These are phyloP conservation scores for Lasius fuliginosus DNA, from an alignment of 2,888 invertebrate genomes.

Conservation along the genomic window DNA sequence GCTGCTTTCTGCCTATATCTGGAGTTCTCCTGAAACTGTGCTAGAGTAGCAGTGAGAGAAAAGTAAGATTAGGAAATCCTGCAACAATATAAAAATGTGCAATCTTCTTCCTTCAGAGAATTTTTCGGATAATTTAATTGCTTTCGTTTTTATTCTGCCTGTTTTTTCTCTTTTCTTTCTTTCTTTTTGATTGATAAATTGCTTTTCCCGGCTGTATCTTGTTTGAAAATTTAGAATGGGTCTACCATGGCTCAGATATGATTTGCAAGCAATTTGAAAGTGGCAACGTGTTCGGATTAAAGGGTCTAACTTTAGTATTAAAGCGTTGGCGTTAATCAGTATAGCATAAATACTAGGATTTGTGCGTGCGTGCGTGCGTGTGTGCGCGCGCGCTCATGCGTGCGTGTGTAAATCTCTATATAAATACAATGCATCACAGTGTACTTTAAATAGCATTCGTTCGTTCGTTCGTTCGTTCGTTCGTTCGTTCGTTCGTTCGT, in stretches of 20 bases:
- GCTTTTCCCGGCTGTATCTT: slow-evolving; percentile 87
- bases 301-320: slow-evolving; percentile 71
- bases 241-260: slow-evolving; percentile 89
- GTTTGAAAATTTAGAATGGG: slow-evolving; percentile 84
- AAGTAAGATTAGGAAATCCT: slow-evolving; percentile 71
- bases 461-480: background rate
- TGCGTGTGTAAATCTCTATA: background rate
- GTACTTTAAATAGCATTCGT: slow-evolving; percentile 22
- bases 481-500: background rate
- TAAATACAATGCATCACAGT: slow-evolving; percentile 61
- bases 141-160: slow-evolving; percentile 3
- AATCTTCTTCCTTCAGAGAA: slow-evolving; percentile 64
- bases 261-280: slow-evolving; percentile 88
- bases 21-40: slow-evolving; percentile 65
- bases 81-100: slow-evolving; percentile 66
- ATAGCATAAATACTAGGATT: slow-evolving; percentile 41
- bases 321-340: slow-evolving; percentile 70
- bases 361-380: background rate
- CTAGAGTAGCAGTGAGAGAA: slow-evolving; percentile 59
- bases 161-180: slow-evolving; percentile 54
- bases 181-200: slow-evolving; percentile 61
- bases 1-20: slow-evolving; percentile 69
- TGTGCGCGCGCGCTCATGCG: too few species aligned
- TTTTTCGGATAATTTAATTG: slow-evolving; percentile 21
- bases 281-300: slow-evolving; percentile 87